Conservation (phyloP, 1,140 invertebrate species). For the Charaxes varanes region DNA sequence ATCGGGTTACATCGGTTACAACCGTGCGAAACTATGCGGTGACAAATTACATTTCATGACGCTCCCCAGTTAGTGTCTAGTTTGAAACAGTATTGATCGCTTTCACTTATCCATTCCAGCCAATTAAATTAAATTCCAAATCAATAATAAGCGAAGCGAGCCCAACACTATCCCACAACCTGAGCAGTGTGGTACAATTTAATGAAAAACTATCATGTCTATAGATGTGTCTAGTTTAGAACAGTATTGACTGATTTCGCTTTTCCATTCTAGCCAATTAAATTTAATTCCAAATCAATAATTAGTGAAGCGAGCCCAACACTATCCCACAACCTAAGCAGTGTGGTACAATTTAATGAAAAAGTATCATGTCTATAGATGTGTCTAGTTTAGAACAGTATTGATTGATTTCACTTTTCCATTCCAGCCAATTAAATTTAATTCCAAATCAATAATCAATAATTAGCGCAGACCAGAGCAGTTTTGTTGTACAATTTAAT, state of each 20-base stretch:
- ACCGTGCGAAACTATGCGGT: slow-evolving; percentile 62
- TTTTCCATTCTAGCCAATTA: slow-evolving; percentile 19
- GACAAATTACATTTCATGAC: slow-evolving; percentile 35
- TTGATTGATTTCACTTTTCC: slow-evolving; percentile 28
- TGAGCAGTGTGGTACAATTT: not conserved
- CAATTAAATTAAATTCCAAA: not conserved
- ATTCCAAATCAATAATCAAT: too few relatives aligned
- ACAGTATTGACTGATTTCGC: slow-evolving; percentile 25
- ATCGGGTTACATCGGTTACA: slow-evolving; percentile 44
- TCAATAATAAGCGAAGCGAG: too few relatives aligned
- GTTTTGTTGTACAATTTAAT: not conserved
- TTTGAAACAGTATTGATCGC: slow-evolving; percentile 17
- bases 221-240: slow-evolving; percentile 22
- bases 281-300: not conserved
- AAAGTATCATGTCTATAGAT: too few relatives aligned
- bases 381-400: slow-evolving; percentile 21
- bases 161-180: not conserved
- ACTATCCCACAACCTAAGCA: not conserved
- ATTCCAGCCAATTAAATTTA: slow-evolving; percentile 3
- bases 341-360: not conserved
- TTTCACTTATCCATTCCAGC: slow-evolving; percentile 27
- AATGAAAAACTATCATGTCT: slow-evolving; percentile 24
- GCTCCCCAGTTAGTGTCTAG: slow-evolving; percentile 25
- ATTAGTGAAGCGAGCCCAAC: too few relatives aligned
- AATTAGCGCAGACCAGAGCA: not conserved